These are phyloP conservation scores for Pseudochirops cupreus DNA, from an alignment of 2,797 vertebrate genomes.

Conservation along the genomic window DNA sequence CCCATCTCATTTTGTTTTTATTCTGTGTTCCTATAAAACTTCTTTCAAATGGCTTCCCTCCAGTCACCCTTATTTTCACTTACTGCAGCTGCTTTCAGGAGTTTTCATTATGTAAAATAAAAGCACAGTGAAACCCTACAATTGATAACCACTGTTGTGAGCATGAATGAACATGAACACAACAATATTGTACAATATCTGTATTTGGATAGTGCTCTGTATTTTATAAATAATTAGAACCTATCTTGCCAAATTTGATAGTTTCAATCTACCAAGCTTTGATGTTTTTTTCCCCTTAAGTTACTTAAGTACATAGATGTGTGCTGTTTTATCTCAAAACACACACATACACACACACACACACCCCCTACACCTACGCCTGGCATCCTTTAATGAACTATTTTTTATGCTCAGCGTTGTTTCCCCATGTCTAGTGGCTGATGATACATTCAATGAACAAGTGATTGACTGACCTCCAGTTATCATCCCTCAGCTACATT, in stretches of 20 bases:
- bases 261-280: background rate
- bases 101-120: conserved; percentile 35
- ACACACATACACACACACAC: too few species aligned
- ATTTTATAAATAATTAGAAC: conserved; percentile 19
- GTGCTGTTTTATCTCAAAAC: background rate
- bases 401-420: background rate
- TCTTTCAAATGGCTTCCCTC: background rate
- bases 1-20: conserved; percentile 17
- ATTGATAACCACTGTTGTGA: background rate
- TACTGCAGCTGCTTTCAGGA: conserved; percentile 20
- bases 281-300: background rate
- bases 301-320: background rate
- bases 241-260: conserved; percentile 19
- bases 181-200: conserved; percentile 1
- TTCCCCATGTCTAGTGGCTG: background rate
- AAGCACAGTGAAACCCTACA: background rate
- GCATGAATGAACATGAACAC: background rate
- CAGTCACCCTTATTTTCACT: conserved; percentile 42
- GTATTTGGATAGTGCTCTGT: conserved; percentile 29
- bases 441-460: background rate
- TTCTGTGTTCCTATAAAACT: conserved; percentile 20
- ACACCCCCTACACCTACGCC: too few species aligned
- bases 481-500: background rate
- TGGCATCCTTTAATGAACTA: background rate
- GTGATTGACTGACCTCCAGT: background rate